A percentile compares a stretch with the other conserved stretches of the same genome.
Evolutionary conservation across 1,140 invertebrate species (phyloP).

Genomic region (Aculops lycopersici): DNA sequence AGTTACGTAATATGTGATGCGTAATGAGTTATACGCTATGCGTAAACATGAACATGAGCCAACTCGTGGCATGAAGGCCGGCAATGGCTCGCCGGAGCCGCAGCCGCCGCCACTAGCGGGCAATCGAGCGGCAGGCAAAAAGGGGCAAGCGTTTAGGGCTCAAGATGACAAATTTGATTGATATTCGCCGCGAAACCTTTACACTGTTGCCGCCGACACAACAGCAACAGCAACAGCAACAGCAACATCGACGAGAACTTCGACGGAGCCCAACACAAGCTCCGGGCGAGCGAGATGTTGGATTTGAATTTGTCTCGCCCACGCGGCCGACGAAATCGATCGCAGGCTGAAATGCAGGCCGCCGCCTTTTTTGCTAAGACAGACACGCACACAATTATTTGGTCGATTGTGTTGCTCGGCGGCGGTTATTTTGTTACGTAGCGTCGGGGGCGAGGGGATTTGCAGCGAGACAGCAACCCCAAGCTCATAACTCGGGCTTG

Average conservation of each 20-base stretch:
- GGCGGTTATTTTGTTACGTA: too few species aligned
- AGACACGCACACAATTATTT: too few species aligned
- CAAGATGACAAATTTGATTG: neutral
- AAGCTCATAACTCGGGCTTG: too few species aligned
- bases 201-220: neutral
- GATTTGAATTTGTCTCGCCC: too few species aligned
- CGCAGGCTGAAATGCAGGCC: too few species aligned
- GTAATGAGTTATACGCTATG: neutral
- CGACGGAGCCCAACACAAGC: neutral
- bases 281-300: too few species aligned
- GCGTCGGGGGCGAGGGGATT: too few species aligned
- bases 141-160: conserved; percentile 1
- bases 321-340: too few species aligned
- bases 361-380: too few species aligned
- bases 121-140: conserved; percentile 1
- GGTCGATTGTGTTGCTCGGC: too few species aligned
- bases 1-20: too few species aligned
- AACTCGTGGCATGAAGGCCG: neutral
- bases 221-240: neutral
- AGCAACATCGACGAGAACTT: neutral
- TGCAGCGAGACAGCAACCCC: too few species aligned
- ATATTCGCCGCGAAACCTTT: neutral
- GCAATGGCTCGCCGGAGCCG: neutral
- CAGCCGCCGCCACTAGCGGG: neutral
- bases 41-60: neutral